Conservation (phyloP, 1,140 invertebrate genomes). For the Matsumurasca onukii region DNA sequence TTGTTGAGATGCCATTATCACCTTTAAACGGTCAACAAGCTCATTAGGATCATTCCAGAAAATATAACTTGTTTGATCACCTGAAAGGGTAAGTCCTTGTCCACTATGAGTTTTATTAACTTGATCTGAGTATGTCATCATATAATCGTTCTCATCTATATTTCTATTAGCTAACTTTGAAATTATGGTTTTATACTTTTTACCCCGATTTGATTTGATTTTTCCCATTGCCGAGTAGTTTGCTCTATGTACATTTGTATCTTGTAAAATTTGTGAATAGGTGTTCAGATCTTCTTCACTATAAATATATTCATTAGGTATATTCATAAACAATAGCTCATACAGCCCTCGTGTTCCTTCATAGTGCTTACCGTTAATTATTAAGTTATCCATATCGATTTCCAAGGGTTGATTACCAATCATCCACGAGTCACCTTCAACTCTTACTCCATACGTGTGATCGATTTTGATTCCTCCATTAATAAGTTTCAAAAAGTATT, state of each 20-base stretch:
- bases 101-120: neutral
- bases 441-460: constrained; percentile 1
- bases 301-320: neutral
- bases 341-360: constrained; percentile 5
- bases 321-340: constrained; percentile 14
- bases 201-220: constrained; percentile 11
- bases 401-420: constrained; percentile 3
- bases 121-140: neutral
- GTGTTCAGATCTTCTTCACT: constrained; percentile 11
- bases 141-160: neutral
- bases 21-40: neutral
- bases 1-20: neutral
- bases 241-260: constrained; percentile 10
- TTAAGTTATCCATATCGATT: neutral
- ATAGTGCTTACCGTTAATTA: neutral
- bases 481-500: constrained; percentile 17
- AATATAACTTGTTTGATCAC: neutral
- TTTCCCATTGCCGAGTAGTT: neutral
- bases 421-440: constrained; percentile 7
- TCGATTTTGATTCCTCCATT: neutral
- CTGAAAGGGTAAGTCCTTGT: neutral
- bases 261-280: neutral
- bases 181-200: constrained; percentile 1
- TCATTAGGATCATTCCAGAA: constrained; percentile 18
- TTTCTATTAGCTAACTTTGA: neutral